Conservation (phyloP, 2,113 vertebrate genomes). For the Oncorhynchus clarkii region DNA sequence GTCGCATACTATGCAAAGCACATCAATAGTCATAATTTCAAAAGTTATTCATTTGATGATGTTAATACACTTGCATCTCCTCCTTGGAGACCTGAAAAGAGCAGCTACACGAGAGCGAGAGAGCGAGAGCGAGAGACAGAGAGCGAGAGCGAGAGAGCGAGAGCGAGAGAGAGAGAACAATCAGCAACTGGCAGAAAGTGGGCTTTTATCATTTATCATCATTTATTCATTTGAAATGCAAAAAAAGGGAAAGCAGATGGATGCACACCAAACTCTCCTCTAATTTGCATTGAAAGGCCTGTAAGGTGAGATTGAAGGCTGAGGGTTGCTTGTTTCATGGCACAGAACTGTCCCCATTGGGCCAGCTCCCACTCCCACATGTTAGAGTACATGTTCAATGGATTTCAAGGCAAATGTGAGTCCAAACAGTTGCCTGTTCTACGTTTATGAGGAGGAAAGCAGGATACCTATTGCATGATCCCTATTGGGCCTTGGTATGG, state of each 20-base stretch:
- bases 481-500: too few relatives aligned
- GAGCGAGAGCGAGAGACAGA: too few relatives aligned
- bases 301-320: conserved; percentile 24
- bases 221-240: conserved; percentile 74
- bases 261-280: conserved; percentile 41
- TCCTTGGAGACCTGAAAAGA: background rate
- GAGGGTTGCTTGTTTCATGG: conserved; percentile 50
- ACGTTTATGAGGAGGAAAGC: too few relatives aligned
- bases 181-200: conserved; percentile 58
- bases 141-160: too few relatives aligned
- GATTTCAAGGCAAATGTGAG: background rate
- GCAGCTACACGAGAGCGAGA: background rate
- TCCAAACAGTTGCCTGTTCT: too few relatives aligned
- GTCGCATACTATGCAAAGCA: background rate
- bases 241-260: conserved; percentile 56
- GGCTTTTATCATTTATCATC: conserved; percentile 71
- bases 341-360: conserved; percentile 51
- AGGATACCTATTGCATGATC: too few relatives aligned
- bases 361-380: conserved; percentile 60
- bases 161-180: conserved; percentile 21
- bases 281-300: conserved; percentile 68
- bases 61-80: background rate
- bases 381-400: too few relatives aligned
- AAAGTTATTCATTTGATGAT: background rate
- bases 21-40: background rate